Conservation (phyloP, 2,888 invertebrate species). For the Sicus ferrugineus region DNA sequence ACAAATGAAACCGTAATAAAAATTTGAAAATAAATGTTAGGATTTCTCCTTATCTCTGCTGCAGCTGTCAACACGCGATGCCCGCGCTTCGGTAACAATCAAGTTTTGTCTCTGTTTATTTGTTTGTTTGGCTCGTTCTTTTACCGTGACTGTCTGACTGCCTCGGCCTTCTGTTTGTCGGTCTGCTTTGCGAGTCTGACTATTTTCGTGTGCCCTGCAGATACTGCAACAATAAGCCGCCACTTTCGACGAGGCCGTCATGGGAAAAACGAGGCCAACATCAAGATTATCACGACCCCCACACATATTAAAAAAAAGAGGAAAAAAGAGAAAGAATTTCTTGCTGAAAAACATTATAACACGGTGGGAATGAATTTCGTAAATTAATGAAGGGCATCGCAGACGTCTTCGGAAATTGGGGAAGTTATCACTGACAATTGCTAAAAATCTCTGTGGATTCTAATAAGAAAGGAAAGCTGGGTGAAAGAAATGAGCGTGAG, state of each 20-base stretch:
- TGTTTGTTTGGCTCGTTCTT: neutral
- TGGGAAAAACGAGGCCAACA: too few species aligned
- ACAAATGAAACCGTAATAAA: slow-evolving; percentile 3
- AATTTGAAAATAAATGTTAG: neutral
- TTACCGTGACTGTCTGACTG: neutral
- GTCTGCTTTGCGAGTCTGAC: neutral
- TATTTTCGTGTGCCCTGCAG: neutral
- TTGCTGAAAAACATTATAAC: too few species aligned
- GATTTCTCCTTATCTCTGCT: neutral
- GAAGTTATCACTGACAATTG: too few species aligned
- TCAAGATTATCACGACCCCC: too few species aligned
- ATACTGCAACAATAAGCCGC: too few species aligned
- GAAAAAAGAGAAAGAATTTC: neutral
- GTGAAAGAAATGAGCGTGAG: too few species aligned
- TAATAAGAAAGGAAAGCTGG: too few species aligned
- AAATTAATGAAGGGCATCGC: neutral
- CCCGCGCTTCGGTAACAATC: neutral
- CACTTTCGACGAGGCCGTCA: too few species aligned
- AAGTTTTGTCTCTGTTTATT: neutral
- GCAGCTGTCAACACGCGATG: slow-evolving; percentile 16
- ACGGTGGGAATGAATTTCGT: too few species aligned
- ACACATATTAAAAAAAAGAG: too few species aligned
- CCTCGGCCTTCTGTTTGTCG: neutral
- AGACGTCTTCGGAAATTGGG: too few species aligned
- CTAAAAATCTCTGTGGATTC: too few species aligned